A percentile compares a stretch with the other conserved stretches of the same genome.
These are phyloP conservation scores for Drosophila borealis DNA, from an alignment of 2,888 invertebrate genomes.

Conservation along the genomic window DNA sequence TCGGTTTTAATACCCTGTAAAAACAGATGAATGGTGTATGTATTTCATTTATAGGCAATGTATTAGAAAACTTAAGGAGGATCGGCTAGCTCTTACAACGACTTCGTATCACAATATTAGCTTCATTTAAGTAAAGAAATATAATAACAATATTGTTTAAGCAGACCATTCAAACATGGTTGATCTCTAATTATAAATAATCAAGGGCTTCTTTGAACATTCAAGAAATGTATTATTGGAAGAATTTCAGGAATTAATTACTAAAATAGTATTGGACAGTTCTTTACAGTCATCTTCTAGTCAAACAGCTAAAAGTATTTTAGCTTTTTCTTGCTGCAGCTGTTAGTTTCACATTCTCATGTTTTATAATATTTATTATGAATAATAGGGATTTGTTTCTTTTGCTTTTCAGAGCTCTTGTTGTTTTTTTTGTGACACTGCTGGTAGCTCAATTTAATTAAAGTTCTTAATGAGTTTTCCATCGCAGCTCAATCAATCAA, in stretches of 20 bases:
- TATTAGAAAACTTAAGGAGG: too few species aligned
- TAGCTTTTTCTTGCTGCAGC: constrained; percentile 7
- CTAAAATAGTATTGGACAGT: too few species aligned
- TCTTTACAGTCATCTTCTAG: neutral
- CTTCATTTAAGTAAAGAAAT: too few species aligned
- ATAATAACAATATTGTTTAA: too few species aligned
- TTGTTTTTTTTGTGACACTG: constrained; percentile 17
- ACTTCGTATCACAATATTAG: too few species aligned
- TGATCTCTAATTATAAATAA: too few species aligned
- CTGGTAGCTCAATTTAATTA: constrained; percentile 70
- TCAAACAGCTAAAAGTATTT: neutral
- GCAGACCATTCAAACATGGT: too few species aligned
- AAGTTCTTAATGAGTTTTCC: constrained; percentile 78
- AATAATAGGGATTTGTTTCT: constrained; percentile 65
- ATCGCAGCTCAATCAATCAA: constrained; percentile 77
- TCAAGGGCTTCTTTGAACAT: too few species aligned
- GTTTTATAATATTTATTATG: constrained; percentile 53
- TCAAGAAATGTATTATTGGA: too few species aligned
- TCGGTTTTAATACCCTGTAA: constrained; percentile 37
- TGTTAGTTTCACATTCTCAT: constrained; percentile 9
- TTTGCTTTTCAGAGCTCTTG: constrained; percentile 18
- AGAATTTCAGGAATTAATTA: too few species aligned
- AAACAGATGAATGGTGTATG: neutral
- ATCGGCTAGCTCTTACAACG: too few species aligned
- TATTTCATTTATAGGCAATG: neutral